Evolutionary conservation across 2,113 vertebrate genomes (phyloP), one percentile per base, ranked within the genome.

Genomic region (Muscicapa adusta): DNA sequence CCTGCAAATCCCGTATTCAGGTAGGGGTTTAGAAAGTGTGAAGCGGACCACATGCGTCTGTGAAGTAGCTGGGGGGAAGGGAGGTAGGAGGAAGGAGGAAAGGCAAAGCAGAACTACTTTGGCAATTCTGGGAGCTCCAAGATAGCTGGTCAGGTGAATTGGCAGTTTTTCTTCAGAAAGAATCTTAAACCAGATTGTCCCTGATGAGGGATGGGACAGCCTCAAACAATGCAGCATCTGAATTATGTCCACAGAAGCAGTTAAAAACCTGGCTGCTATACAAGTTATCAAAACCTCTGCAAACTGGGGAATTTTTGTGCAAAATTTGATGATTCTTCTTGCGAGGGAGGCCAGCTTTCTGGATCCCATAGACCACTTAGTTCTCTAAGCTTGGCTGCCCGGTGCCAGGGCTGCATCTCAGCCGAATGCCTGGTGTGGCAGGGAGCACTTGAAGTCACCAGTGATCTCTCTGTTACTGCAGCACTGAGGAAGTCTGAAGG

Each of bases 401-500:
- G n/a, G 22, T 1, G 2, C 36, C 54, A 61, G 50, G 24, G 40
- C 40, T 63, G 36, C n/a, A 4, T 22, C 58, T 82, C 78, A 68
- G 58, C 42, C 0, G 0, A 76, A 31, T 0, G 5, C 12, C 14
- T 45, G 83, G 45, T 1, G 10, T n/a, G n/a, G n/a, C 54, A 43
- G 4, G 2, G 29, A 38, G 29, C 54, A 76, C 33, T 51, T 33
- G 18, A 48, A 54, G 51, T 50, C 63, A 42, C 33, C 38, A 58
- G 63, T 0, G 0, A 43, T 60, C 51, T 74, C 2, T 2, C 14
- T 40, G 42, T 34, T 14, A 77, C 36, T 5, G 0, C 1, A 3
- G 73, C 1, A 4, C n/a, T 33, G 40, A 71, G 48, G 33, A 68
- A 92, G 77, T 26, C 73, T 51, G 62, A 79, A 56, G 28, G 28